phyloP scores from a whole-genome alignment of 1,140 invertebrate genomes.

The Aphis craccivora region DNA sequence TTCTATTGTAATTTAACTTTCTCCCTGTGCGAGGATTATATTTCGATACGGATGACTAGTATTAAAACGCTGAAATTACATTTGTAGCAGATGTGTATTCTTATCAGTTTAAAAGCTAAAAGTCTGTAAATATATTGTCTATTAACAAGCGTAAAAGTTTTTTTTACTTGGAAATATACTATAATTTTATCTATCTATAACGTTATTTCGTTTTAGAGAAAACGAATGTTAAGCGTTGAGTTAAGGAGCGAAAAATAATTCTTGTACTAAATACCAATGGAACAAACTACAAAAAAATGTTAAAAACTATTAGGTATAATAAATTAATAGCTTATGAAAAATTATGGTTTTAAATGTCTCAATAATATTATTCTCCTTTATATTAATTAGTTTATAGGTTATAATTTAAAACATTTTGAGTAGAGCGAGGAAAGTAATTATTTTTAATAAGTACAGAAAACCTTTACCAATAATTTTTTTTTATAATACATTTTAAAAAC shows the following conservation, averaged over 20 bases:
- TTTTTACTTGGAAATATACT: neutral
- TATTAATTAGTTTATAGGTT: no score
- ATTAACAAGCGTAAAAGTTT: neutral
- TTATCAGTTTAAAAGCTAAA: conserved; percentile 7
- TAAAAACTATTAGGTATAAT: neutral
- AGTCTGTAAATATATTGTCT: neutral
- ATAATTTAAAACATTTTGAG: no score
- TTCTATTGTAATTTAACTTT: conserved; percentile 42
- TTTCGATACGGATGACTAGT: conserved; percentile 8
- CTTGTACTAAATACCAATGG: neutral
- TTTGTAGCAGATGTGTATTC: neutral
- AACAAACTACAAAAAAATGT: neutral
- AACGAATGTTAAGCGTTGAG: neutral
- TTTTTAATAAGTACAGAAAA: neutral
- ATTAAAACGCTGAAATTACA: neutral
- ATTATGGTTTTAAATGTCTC: no score
- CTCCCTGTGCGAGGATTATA: neutral
- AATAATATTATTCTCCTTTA: no score
- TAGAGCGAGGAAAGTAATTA: no score
- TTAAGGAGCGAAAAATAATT: neutral
- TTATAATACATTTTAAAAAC: neutral
- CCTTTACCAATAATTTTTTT: neutral
- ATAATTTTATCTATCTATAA: neutral
- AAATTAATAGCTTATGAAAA: no score
- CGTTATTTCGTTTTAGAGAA: neutral